These are phyloP conservation scores for Todiramphus saurophagus DNA, from an alignment of 2,113 vertebrate species.

Conservation along the genomic window DNA sequence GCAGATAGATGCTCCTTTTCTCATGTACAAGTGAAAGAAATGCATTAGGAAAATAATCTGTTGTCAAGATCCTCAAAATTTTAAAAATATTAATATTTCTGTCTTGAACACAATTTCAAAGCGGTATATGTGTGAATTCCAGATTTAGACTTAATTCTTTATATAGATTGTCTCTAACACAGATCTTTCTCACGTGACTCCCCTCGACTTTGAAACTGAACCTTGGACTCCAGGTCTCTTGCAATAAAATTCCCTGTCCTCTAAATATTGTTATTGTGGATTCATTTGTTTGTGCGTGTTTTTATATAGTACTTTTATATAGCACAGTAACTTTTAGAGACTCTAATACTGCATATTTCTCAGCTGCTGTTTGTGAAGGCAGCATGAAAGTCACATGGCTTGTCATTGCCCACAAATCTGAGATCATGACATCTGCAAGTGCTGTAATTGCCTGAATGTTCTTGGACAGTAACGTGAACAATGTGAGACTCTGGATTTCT, in stretches of 20 bases:
- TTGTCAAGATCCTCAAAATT: neutral
- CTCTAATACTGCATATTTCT: neutral
- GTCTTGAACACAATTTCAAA: neutral
- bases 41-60: neutral
- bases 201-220: neutral
- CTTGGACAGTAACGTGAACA: neutral
- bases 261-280: neutral
- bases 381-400: neutral
- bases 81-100: neutral
- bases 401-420: slow-evolving; percentile 18
- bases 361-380: neutral
- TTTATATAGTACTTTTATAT: neutral
- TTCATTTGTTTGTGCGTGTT: neutral
- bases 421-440: slow-evolving; percentile 53
- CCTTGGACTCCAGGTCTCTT: neutral
- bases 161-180: neutral
- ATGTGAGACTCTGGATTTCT: neutral
- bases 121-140: neutral
- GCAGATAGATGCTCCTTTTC: neutral
- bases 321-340: neutral
- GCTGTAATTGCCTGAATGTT: neutral
- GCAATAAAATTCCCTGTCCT: neutral
- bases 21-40: neutral
- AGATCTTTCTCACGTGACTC: neutral
- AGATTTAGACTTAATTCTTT: neutral